These are phyloP conservation scores for Yponomeuta evonymella DNA, from an alignment of 2,888 invertebrate species.

Conservation along the genomic window DNA sequence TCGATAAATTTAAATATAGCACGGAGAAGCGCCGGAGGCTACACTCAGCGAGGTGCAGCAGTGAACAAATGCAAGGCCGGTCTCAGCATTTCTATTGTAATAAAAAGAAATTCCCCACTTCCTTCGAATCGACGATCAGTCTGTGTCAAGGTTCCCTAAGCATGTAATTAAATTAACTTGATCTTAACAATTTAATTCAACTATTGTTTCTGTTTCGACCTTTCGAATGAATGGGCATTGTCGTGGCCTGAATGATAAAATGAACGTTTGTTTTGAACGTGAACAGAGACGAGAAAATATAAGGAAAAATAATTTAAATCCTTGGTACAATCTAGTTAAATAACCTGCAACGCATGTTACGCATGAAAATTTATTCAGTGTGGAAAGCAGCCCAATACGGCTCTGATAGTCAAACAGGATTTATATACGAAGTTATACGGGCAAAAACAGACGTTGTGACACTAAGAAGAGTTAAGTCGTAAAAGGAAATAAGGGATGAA, in stretches of 20 bases:
- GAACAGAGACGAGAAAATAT: too few relatives aligned
- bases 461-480: too few relatives aligned
- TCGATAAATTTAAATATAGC: not conserved
- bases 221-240: constrained; percentile 15
- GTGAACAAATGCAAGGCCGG: not conserved
- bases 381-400: too few relatives aligned
- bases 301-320: too few relatives aligned
- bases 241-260: not conserved
- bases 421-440: too few relatives aligned
- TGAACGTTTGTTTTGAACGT: not conserved
- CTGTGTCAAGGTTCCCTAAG: constrained; percentile 53
- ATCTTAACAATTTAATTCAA: constrained; percentile 47
- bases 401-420: too few relatives aligned
- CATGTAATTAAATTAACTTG: constrained; percentile 49
- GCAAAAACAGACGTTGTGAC: too few relatives aligned
- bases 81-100: not conserved
- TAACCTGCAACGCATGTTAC: too few relatives aligned
- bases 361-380: too few relatives aligned
- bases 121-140: constrained; percentile 43
- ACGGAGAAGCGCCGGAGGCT: not conserved
- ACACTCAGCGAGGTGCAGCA: not conserved
- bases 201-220: constrained; percentile 43
- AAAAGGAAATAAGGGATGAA: too few relatives aligned
- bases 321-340: too few relatives aligned
- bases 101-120: constrained; percentile 42